Conservation (phyloP, 2,797 vertebrate species). For the Gymnothorax reevesii region DNA sequence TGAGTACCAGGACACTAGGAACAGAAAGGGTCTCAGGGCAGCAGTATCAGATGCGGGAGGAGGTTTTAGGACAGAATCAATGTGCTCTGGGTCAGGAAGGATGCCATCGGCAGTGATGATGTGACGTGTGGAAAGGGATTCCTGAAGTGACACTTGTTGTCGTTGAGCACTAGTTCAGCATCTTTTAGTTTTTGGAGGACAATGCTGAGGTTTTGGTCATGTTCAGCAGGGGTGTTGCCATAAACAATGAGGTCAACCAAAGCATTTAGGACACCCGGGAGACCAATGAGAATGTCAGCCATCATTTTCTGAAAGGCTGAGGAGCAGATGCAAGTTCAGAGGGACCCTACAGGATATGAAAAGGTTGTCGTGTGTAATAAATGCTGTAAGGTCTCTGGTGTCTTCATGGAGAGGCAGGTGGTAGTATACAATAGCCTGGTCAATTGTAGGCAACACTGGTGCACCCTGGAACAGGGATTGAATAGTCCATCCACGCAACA, state of each 20-base stretch:
- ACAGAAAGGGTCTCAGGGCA: background rate
- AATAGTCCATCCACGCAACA: too few relatives aligned
- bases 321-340: background rate
- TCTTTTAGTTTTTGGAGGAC: background rate
- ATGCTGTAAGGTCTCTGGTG: too few relatives aligned
- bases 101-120: background rate
- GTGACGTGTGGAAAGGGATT: background rate
- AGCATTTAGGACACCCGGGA: background rate
- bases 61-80: background rate
- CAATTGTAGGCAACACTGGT: too few relatives aligned
- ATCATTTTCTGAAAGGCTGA: constrained; percentile 11
- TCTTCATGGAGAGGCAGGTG: too few relatives aligned
- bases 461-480: too few relatives aligned
- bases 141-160: background rate
- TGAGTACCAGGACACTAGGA: background rate
- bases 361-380: background rate
- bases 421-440: too few relatives aligned
- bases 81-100: background rate
- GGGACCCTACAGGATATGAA: background rate
- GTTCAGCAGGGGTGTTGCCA: background rate
- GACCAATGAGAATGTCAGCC: background rate
- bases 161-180: background rate
- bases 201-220: background rate
- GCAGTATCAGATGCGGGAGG: background rate
- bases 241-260: background rate